Base-by-base conservation (phyloP, 1,140 invertebrate genomes). In the Theocolax elegans region DNA sequence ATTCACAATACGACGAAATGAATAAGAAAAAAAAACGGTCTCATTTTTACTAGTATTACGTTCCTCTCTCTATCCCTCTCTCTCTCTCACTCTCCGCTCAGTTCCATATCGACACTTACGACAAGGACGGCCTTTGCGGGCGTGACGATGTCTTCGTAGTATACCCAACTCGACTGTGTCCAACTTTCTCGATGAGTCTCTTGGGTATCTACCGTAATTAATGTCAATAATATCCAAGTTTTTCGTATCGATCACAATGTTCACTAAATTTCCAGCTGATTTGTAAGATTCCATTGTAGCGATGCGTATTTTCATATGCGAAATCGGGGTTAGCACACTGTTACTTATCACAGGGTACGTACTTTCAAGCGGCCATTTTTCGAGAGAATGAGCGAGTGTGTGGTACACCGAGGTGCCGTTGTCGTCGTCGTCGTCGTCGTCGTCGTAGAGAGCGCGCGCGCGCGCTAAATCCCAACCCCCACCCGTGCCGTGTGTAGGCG, bases 291-390 rank as follows among this genome's bases (percentile, higher is more conserved):
- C 76, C 76, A 77, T 81, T 62, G 79, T 78, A 80, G 64, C 60
- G 54, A 59, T 23, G 67, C 54, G 75, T 72, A 77, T 78, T 74
- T 74, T 81, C 58, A 19, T 1, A 64, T 19, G 19, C 13, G 3
- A 54, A 54, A n/a, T n/a, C n/a, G n/a, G n/a, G n/a, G n/a, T 49
- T 58, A 27, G 40, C 40, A 48, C 35, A 58, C 46, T 29, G 17
- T 48, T 31, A 19, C 49, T 4, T 23, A 6, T 8, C 3, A 51
- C 56, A 48, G 49, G 23, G 19, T 60, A 35, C 38, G 71, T 53
- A 58, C 74, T 60, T 76, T 76, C 60, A 79, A 67, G 74, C 76
- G 72, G 78, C 78, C 78, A 79, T 79, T 77, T 78, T 79, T 44
- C 72, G 71, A 73, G 49, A 53, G 35, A 60, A 49, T 68, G 48